Conservation (phyloP, 2,888 invertebrate genomes). For the Drosophila buzzatii region DNA sequence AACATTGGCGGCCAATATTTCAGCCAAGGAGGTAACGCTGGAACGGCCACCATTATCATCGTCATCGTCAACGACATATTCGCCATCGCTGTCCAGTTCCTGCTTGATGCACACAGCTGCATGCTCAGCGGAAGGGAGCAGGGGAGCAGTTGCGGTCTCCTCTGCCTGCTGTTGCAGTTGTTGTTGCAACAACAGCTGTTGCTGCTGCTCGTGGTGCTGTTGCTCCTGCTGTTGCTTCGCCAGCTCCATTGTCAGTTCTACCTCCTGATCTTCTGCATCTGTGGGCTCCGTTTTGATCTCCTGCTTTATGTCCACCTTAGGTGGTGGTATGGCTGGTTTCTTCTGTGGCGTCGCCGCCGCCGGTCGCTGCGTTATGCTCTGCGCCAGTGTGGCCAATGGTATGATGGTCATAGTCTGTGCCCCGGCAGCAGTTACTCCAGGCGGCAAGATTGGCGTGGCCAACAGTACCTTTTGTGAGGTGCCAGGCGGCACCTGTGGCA, state of each 20-base stretch:
- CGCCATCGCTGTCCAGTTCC: slow-evolving; percentile 54
- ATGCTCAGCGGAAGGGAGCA: slow-evolving; percentile 7
- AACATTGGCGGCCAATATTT: slow-evolving; percentile 65
- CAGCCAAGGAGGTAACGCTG: slow-evolving; percentile 68
- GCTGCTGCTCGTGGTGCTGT: slow-evolving; percentile 11
- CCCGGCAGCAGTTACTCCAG: slow-evolving; percentile 53
- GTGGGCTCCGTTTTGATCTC: slow-evolving; percentile 79
- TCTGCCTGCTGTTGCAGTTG: slow-evolving; percentile 17
- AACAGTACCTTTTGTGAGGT: slow-evolving; percentile 79
- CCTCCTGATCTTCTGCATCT: slow-evolving; percentile 51
- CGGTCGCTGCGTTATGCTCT: slow-evolving; percentile 66
- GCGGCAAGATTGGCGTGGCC: slow-evolving; percentile 77
- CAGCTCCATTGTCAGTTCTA: slow-evolving; percentile 2
- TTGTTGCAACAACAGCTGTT: slow-evolving; percentile 7
- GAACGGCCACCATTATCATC: slow-evolving; percentile 67
- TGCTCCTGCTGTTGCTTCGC: slow-evolving; percentile 5
- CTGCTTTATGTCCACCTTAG: slow-evolving; percentile 78
- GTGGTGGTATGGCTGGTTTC: slow-evolving; percentile 65
- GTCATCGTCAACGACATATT: slow-evolving; percentile 46
- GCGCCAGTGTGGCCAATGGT: slow-evolving; percentile 74
- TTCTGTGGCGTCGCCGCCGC: slow-evolving; percentile 15
- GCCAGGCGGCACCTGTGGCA: slow-evolving; percentile 58
- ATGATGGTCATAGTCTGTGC: slow-evolving; percentile 82
- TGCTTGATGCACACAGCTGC: slow-evolving; percentile 45
- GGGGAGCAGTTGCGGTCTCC: too few relatives aligned